Evolutionary conservation across 2,888 invertebrate species (phyloP), one percentile per base, ranked within the genome.

Genomic region (Dichetophora obliterata): DNA sequence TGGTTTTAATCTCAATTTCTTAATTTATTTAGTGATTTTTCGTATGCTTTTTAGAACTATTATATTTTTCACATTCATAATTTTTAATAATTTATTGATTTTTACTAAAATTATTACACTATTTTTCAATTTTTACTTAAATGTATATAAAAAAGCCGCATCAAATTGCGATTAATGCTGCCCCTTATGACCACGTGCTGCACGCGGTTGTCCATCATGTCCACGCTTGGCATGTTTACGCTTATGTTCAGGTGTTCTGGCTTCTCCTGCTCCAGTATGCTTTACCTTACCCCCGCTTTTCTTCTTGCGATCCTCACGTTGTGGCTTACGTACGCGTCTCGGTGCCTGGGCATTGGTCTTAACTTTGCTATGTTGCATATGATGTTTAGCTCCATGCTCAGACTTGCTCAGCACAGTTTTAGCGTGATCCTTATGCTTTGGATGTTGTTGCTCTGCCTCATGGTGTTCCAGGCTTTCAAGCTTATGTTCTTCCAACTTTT

Each of bases 401-500:
- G 50, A 6, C 4, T 27, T 52, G 27, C 5, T 52, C 50, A 50
- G 69, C 16, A 5, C 37, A 22, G n/a, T 66, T 43, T 19, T 66
- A 9, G 8, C 57, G 24, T 66, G n/a, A n/a, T 19, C 16, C 65
- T 27, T 14, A 59, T 59, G 59, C 5, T 4, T 24, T 24, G 59
- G 5, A 14, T 59, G 59, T 50, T 50, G 34, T 37, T 61, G 34
- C 2, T 8, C 34, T 31, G 22, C 14, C 2, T 57, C 11, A 22
- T 54, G 34, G 2, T 24, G 70, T 31, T 54, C 54, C 54, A 14
- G 59, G 5, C 48, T 68, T 19, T 16, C n/a, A 14, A n/a, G 54
- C 19, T 65, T 19, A 65, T 73, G 61, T 50, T 73, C 61, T 31
- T 50, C 61, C 16, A 72, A 57, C 16, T 61, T 57, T 57, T 57